Evolutionary conservation across 2,113 vertebrate species (phyloP).

Genomic region (Lycocorax pyrrhopterus): DNA sequence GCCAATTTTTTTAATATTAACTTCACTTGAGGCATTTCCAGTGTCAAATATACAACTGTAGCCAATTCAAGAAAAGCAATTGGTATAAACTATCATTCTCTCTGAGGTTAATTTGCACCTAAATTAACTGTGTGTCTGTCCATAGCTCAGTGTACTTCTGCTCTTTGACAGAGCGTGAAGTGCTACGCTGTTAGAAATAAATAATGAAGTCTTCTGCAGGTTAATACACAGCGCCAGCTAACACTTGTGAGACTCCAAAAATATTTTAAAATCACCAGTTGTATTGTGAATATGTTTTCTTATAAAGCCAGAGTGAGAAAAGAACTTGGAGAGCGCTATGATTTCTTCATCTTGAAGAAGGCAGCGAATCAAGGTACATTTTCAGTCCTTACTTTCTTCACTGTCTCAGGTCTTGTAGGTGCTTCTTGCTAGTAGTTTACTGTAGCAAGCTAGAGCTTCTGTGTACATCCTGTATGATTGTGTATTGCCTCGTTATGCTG

Average conservation of each 20-base stretch:
- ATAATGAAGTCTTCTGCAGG: background rate
- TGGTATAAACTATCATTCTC: background rate
- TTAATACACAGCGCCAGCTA: background rate
- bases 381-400: background rate
- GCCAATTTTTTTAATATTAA: background rate
- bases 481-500: background rate
- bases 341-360: background rate
- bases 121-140: background rate
- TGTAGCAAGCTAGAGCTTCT: background rate
- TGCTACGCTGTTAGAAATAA: background rate
- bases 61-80: background rate
- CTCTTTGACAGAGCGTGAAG: background rate
- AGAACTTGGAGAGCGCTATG: background rate
- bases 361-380: background rate
- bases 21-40: background rate
- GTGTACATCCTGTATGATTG: too few species aligned
- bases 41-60: background rate
- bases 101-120: background rate
- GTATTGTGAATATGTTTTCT: background rate
- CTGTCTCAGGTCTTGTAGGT: background rate
- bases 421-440: background rate
- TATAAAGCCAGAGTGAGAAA: background rate
- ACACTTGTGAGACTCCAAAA: background rate
- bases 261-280: background rate
- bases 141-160: background rate